Evolutionary conservation across 2,113 vertebrate genomes (phyloP).

Genomic region (Cephalopterus ornatus): DNA sequence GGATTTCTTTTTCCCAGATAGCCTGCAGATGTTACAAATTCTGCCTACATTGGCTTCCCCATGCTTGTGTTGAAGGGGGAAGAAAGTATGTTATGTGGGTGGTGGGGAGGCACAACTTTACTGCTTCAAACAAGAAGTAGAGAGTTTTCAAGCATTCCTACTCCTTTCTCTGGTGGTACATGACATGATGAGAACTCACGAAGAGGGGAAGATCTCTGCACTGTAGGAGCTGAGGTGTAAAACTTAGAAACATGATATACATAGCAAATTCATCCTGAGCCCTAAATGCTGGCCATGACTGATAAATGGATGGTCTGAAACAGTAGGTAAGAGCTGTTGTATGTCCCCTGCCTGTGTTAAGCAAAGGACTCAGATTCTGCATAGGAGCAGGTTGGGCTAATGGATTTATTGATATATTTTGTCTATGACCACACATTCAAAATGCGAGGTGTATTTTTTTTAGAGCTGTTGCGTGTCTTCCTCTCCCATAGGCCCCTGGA

Average conservation of each 20-base stretch:
- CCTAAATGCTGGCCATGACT: background rate
- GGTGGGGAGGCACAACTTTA: background rate
- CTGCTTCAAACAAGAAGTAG: background rate
- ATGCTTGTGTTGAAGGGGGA: background rate
- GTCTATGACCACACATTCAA: background rate
- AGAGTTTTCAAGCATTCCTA: background rate
- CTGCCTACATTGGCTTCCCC: background rate
- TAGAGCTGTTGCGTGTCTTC: background rate
- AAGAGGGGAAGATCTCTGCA: background rate
- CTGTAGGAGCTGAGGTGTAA: background rate
- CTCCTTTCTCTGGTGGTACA: accelerated
- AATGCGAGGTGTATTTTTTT: background rate
- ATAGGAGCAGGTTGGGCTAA: background rate
- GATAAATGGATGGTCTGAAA: background rate
- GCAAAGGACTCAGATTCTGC: background rate
- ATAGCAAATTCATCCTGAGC: background rate
- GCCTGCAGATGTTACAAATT: background rate
- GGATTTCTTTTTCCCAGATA: background rate
- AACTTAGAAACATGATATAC: background rate
- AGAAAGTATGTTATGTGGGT: background rate
- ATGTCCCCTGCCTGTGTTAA: background rate
- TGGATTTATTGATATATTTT: background rate
- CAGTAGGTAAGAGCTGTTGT: background rate
- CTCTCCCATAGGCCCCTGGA: background rate
- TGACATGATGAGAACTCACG: accelerated